Percentiles rank a stretch among this genome's conserved stretches.
Evolutionary conservation across 2,797 vertebrate species (phyloP).

Genomic region (Pseudochromis fuscus): DNA sequence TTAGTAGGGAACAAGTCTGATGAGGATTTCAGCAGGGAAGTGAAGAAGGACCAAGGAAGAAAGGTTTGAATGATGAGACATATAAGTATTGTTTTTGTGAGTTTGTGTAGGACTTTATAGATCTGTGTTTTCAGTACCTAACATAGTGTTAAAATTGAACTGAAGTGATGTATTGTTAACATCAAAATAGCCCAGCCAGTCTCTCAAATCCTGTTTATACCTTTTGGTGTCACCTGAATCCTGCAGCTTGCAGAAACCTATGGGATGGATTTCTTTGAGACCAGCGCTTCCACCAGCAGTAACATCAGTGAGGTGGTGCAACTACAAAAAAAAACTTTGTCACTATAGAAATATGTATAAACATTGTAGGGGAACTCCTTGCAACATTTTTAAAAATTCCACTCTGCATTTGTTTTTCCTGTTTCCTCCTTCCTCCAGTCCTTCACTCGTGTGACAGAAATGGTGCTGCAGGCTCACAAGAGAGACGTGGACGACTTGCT

Average conservation of each 20-base stretch:
- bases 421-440: conserved; percentile 80
- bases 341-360: background rate
- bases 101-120: background rate
- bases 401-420: conserved; percentile 9
- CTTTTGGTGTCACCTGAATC: no score
- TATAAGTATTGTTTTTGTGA: no score
- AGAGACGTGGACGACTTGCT: conserved; percentile 88
- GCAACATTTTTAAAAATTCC: background rate
- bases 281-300: conserved; percentile 90
- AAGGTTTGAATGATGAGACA: conserved; percentile 88
- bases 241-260: conserved; percentile 90
- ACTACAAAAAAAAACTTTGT: background rate
- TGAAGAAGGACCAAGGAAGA: conserved; percentile 90
- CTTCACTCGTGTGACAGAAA: conserved; percentile 90
- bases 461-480: conserved; percentile 92
- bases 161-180: no score
- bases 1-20: conserved; percentile 95
- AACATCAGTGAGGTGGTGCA: conserved; percentile 90
- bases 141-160: no score
- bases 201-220: conserved; percentile 32
- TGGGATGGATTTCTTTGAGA: conserved; percentile 95
- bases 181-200: no score
- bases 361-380: background rate
- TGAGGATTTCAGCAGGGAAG: conserved; percentile 89
- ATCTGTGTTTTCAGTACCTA: background rate